phyloP scores from a whole-genome alignment of 1,140 invertebrate species.

The Pseudoatta argentina region DNA sequence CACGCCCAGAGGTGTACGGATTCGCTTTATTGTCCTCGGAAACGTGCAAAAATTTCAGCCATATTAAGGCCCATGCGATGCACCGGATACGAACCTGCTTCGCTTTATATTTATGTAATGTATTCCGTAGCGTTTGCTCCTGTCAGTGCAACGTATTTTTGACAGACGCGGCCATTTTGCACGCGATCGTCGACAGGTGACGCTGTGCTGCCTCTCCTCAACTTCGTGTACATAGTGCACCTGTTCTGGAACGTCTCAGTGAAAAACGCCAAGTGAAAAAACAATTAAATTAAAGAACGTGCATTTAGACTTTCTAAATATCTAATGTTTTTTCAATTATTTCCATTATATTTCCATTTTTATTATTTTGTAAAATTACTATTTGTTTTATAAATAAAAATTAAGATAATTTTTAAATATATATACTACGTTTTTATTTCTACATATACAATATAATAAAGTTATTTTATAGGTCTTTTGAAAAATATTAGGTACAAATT shows the following conservation, averaged over 20 bases:
- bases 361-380: too few relatives aligned
- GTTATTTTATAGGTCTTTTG: too few relatives aligned
- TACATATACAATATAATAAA: too few relatives aligned
- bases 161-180: slow-evolving; percentile 77
- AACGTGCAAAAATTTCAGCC: background rate
- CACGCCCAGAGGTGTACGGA: slow-evolving; percentile 70
- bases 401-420: too few relatives aligned
- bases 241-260: background rate
- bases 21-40: background rate
- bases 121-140: background rate
- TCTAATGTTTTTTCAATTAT: too few relatives aligned
- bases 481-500: too few relatives aligned
- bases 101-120: slow-evolving; percentile 20
- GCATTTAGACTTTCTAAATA: too few relatives aligned
- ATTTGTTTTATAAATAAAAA: too few relatives aligned
- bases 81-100: slow-evolving; percentile 33
- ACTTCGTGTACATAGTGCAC: slow-evolving; percentile 3
- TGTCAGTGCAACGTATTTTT: slow-evolving; percentile 75
- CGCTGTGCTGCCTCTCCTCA: background rate
- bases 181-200: slow-evolving; percentile 22
- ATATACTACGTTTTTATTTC: too few relatives aligned
- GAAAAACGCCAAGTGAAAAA: too few relatives aligned
- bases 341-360: too few relatives aligned
- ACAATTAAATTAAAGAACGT: too few relatives aligned
- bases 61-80: background rate